A percentile compares a stretch with the other conserved stretches of the same genome.
Conservation (phyloP, 2,113 vertebrate species). For the Labrus mixtus region DNA sequence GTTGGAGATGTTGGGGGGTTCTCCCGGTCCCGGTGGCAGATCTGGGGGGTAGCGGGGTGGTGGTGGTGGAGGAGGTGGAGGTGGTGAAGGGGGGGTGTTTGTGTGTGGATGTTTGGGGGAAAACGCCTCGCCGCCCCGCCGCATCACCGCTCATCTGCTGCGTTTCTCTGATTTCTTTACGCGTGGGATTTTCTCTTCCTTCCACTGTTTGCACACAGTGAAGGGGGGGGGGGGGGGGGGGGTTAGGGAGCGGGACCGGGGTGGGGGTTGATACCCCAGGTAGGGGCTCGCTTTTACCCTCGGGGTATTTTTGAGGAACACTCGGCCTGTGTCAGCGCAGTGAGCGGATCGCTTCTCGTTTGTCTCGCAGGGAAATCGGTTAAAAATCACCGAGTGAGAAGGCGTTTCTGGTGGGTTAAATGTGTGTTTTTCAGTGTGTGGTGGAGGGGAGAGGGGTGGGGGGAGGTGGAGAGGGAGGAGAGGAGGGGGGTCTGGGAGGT, state of each 20-base stretch:
- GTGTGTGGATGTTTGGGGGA: constrained; percentile 52
- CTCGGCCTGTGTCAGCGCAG: not conserved
- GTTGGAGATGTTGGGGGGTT: not conserved
- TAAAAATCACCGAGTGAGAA: constrained; percentile 17
- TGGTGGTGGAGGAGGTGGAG: constrained; percentile 7
- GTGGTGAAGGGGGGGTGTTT: constrained; percentile 13
- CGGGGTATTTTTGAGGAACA: not conserved
- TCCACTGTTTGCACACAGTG: not conserved
- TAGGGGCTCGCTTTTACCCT: constrained; percentile 30
- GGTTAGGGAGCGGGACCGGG: constrained; percentile 3
- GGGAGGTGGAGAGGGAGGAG: constrained; percentile 5
- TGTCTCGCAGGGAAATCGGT: not conserved
- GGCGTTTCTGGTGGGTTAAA: not conserved
- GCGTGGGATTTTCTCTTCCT: constrained; percentile 14
- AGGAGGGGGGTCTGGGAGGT: constrained; percentile 41
- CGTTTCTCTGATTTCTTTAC: not conserved
- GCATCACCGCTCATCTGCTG: constrained; percentile 45
- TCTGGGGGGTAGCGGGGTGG: constrained; percentile 16
- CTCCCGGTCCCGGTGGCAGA: constrained; percentile 1
- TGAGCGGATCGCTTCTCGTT: not conserved
- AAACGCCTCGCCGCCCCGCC: constrained; percentile 64
- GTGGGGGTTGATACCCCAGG: constrained; percentile 48
- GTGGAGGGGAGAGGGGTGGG: constrained; percentile 11
- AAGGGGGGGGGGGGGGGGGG: constrained; percentile 23
- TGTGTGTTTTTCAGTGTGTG: constrained; percentile 47